Conservation (phyloP, 2,113 vertebrate genomes). For the Sapayoa aenigma region DNA sequence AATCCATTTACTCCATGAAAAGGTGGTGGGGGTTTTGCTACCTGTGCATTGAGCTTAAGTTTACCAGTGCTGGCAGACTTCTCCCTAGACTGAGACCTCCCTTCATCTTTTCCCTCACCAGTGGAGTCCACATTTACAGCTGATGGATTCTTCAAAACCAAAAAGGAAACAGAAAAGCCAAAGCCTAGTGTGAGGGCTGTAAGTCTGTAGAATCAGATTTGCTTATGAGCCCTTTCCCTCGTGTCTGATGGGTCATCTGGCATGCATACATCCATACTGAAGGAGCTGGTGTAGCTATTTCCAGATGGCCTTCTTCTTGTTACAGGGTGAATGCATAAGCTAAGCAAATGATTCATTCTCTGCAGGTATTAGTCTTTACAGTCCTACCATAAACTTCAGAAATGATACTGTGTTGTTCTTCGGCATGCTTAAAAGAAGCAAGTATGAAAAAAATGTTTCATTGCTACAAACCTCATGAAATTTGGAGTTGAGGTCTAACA, state of each 20-base stretch:
- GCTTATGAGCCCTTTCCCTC: neutral
- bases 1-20: neutral
- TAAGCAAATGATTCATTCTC: neutral
- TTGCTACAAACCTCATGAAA: neutral
- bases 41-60: neutral
- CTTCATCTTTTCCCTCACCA: neutral
- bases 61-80: neutral
- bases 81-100: neutral
- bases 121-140: neutral
- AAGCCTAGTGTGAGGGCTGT: neutral
- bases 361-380: neutral
- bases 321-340: neutral
- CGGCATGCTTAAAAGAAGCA: neutral
- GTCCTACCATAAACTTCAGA: neutral
- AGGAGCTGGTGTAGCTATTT: neutral
- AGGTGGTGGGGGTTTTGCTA: neutral
- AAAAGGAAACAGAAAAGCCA: neutral
- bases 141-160: neutral
- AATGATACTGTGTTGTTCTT: neutral
- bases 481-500: neutral
- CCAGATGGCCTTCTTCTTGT: slow-evolving; percentile 7
- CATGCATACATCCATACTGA: neutral
- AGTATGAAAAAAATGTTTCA: neutral
- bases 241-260: neutral
- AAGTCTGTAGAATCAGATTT: neutral